Evolutionary conservation across 2,888 invertebrate genomes (phyloP).

Genomic region (Trissolcus brochymenae): DNA sequence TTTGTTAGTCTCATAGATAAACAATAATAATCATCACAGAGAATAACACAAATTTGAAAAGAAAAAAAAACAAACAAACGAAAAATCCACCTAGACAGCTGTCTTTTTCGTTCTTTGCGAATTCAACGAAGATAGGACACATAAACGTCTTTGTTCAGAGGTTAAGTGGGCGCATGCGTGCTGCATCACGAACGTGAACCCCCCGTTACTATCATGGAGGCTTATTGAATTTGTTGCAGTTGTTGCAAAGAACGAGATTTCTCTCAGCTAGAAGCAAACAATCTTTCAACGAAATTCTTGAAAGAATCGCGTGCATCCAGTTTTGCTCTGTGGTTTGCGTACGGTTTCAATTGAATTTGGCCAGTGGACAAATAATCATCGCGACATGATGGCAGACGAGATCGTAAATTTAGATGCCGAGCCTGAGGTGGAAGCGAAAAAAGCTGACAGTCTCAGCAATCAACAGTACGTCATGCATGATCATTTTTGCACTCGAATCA

Average conservation of each 20-base stretch:
- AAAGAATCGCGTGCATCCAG: not conserved
- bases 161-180: slow-evolving; percentile 11
- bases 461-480: slow-evolving; percentile 53
- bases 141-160: not conserved
- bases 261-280: not conserved
- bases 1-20: no score
- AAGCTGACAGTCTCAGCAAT: not conserved
- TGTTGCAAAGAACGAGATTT: not conserved
- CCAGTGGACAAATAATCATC: not conserved
- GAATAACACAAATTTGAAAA: no score
- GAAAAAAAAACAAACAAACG: no score
- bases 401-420: slow-evolving; percentile 32
- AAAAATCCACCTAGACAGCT: no score
- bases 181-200: not conserved
- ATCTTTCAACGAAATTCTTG: not conserved
- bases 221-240: slow-evolving; percentile 20
- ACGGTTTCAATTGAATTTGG: not conserved
- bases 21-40: no score
- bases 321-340: not conserved
- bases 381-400: slow-evolving; percentile 38
- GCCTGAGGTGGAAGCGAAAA: slow-evolving; percentile 12
- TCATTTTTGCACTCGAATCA: not conserved
- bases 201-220: slow-evolving; percentile 39
- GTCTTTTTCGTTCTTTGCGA: not conserved
- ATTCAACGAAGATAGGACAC: not conserved